A percentile compares a stretch with the other conserved stretches of the same genome.
These are phyloP conservation scores for Leistus spinibarbis DNA, from an alignment of 2,888 invertebrate genomes.

Conservation along the genomic window DNA sequence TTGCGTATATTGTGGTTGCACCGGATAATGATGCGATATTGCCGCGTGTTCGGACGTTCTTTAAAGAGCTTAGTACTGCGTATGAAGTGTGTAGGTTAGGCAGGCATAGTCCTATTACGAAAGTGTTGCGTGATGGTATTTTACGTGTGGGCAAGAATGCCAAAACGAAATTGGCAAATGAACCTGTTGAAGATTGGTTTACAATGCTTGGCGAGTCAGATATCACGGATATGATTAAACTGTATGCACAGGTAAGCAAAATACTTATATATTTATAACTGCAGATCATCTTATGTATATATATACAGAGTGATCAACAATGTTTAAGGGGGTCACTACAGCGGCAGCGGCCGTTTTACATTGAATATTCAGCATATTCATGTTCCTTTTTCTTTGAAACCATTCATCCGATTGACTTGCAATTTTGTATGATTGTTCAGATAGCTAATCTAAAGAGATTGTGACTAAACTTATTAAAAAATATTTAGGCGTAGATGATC, in stretches of 20 bases:
- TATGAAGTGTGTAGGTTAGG: conserved; percentile 96
- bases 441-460: too few relatives aligned
- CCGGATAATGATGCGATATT: conserved; percentile 89
- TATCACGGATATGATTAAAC: conserved; percentile 80
- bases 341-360: too few relatives aligned
- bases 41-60: conserved; percentile 81
- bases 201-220: conserved; percentile 80
- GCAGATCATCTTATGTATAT: too few relatives aligned
- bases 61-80: conserved; percentile 88
- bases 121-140: conserved; percentile 84
- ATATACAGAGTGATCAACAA: too few relatives aligned
- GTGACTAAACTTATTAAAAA: too few relatives aligned
- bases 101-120: conserved; percentile 87
- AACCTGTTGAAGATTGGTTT: conserved; percentile 88
- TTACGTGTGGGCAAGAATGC: conserved; percentile 77
- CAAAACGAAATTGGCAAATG: conserved; percentile 64
- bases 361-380: too few relatives aligned
- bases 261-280: too few relatives aligned
- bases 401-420: too few relatives aligned
- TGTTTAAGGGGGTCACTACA: too few relatives aligned
- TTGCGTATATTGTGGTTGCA: conserved; percentile 92
- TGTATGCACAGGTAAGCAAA: conserved; percentile 76
- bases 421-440: too few relatives aligned
- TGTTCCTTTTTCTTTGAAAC: too few relatives aligned
- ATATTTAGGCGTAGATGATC: too few relatives aligned